These are phyloP conservation scores for Xenentodon cancila DNA, from an alignment of 2,797 vertebrate genomes.

Conservation along the genomic window DNA sequence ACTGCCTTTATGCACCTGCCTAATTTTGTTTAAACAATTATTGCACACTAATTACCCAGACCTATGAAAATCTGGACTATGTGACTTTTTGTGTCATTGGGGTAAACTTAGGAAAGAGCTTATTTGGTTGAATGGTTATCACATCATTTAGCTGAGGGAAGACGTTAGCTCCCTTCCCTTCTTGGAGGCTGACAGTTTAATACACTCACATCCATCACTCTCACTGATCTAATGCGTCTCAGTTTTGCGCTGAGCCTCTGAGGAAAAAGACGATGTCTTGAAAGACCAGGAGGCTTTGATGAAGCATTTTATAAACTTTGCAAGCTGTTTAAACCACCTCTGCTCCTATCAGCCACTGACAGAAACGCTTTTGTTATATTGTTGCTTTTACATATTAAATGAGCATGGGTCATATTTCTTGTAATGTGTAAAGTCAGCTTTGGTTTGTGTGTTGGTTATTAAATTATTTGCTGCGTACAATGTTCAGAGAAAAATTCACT, in stretches of 20 bases:
- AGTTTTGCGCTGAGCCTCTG: conserved; percentile 13
- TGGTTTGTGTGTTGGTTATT: conserved; percentile 22
- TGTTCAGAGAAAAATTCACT: conserved; percentile 15
- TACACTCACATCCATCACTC: conserved; percentile 35
- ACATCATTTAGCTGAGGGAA: conserved; percentile 24
- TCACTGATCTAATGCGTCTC: conserved; percentile 21
- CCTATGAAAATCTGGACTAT: background rate
- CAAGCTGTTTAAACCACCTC: no score
- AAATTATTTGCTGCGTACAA: conserved; percentile 22
- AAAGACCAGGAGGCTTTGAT: no score
- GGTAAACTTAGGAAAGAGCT: conserved; percentile 11
- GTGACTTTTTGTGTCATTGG: conserved; percentile 3
- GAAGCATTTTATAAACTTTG: no score
- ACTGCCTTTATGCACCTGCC: no score
- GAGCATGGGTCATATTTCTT: conserved; percentile 28
- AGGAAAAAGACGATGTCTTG: background rate
- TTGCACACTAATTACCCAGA: background rate
- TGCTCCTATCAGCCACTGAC: conserved; percentile 30
- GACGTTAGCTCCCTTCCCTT: conserved; percentile 12
- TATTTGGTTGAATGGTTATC: conserved; percentile 6
- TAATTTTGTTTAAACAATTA: no score
- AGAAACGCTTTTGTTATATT: conserved; percentile 33
- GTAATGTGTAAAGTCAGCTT: conserved; percentile 26
- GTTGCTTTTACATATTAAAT: conserved; percentile 11
- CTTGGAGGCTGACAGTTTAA: conserved; percentile 31